These are phyloP conservation scores for Oryzias curvinotus DNA, from an alignment of 2,113 vertebrate genomes.

Conservation along the genomic window DNA sequence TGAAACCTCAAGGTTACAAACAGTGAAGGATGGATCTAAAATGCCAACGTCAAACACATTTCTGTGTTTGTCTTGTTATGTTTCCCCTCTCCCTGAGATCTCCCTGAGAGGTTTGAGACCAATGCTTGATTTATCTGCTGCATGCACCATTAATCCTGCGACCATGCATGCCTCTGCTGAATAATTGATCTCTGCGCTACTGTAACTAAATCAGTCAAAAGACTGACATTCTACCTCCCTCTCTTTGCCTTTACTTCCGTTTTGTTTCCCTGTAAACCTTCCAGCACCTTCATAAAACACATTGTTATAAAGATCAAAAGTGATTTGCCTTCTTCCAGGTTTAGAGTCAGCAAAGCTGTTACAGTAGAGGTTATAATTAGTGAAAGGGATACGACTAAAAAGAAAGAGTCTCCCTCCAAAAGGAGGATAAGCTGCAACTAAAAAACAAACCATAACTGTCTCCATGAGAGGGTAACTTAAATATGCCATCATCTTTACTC, in stretches of 20 bases:
- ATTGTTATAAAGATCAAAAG: conserved; percentile 18
- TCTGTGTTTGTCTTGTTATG: conserved; percentile 67
- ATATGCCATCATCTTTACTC: conserved; percentile 44
- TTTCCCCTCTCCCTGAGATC: conserved; percentile 65
- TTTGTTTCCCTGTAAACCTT: conserved; percentile 21
- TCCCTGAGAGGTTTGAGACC: conserved; percentile 65
- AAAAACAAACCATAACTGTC: conserved; percentile 47
- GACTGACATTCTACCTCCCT: conserved; percentile 63
- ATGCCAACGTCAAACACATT: conserved; percentile 61
- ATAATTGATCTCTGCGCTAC: conserved; percentile 82
- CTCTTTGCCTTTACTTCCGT: conserved; percentile 39
- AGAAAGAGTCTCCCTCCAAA: conserved; percentile 60
- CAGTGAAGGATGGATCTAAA: conserved; percentile 60
- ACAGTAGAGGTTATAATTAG: background rate
- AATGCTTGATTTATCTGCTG: conserved; percentile 76
- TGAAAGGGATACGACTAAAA: conserved; percentile 21
- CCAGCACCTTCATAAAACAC: background rate
- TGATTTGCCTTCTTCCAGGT: background rate
- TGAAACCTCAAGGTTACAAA: conserved; percentile 74
- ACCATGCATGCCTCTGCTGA: conserved; percentile 75
- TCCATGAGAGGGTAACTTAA: conserved; percentile 52
- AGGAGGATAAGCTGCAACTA: conserved; percentile 53
- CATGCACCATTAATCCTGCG: conserved; percentile 78
- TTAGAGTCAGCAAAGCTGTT: background rate
- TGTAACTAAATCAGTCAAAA: conserved; percentile 83